Conservation (phyloP, 2,888 invertebrate species). For the Harpagoxenus sublaevis region DNA sequence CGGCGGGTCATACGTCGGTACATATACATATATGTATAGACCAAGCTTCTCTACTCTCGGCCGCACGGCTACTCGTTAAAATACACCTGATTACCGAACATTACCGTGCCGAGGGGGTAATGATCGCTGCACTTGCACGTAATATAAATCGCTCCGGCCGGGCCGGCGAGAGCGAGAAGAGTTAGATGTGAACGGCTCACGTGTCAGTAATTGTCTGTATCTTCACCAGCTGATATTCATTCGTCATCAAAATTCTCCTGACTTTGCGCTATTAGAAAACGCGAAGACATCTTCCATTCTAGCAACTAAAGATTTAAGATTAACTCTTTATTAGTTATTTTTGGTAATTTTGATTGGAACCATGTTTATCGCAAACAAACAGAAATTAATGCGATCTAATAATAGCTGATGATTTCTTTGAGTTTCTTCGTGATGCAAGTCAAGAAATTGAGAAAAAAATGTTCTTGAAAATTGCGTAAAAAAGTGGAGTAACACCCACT, state of each 20-base stretch:
- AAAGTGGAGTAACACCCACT: neutral
- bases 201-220: constrained; percentile 31
- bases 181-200: constrained; percentile 9
- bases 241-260: constrained; percentile 8
- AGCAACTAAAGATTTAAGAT: neutral
- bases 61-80: constrained; percentile 72
- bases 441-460: neutral
- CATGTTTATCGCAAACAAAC: neutral
- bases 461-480: neutral
- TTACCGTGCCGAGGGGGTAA: constrained; percentile 70
- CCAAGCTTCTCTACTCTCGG: constrained; percentile 50
- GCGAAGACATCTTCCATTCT: neutral
- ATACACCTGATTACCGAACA: constrained; percentile 74
- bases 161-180: constrained; percentile 48
- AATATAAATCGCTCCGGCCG: constrained; percentile 69
- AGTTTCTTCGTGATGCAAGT: neutral
- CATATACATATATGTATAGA: constrained; percentile 54
- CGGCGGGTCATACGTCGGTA: constrained; percentile 33
- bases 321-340: neutral
- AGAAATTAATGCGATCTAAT: neutral
- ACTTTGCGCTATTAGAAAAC: neutral
- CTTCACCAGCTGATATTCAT: neutral
- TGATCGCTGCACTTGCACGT: constrained; percentile 69
- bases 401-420: constrained; percentile 48
- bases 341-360: neutral